A percentile compares a stretch with the other conserved stretches of the same genome.
phyloP scores from a whole-genome alignment of 2,797 vertebrate genomes.

The Hoplostethus mediterraneus region DNA sequence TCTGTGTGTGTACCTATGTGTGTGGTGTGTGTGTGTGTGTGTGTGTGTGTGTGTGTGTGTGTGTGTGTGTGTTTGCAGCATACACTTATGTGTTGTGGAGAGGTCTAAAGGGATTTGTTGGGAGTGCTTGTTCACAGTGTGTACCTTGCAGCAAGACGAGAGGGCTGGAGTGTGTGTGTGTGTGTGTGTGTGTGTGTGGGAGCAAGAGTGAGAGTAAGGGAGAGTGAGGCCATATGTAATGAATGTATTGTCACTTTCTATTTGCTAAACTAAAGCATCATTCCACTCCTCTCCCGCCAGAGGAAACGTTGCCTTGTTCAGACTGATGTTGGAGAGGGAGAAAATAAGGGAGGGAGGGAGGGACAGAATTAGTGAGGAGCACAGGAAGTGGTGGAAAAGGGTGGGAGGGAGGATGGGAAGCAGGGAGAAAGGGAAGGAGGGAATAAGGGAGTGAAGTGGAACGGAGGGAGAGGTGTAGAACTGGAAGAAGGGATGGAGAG shows the following conservation, averaged over 20 bases:
- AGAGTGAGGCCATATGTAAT: conserved; percentile 69
- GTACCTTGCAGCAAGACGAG: conserved; percentile 12
- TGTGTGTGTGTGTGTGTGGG: conserved; percentile 26
- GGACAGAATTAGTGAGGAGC: not conserved
- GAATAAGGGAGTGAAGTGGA: too few relatives aligned
- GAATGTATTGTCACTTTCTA: conserved; percentile 74
- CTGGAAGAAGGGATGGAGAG: too few relatives aligned
- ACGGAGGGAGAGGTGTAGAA: not conserved
- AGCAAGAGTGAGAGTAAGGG: conserved; percentile 32
- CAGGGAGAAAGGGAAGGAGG: not conserved
- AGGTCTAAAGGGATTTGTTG: conserved; percentile 28
- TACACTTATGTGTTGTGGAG: not conserved
- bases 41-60: conserved; percentile 12
- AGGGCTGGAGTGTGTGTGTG: conserved; percentile 8
- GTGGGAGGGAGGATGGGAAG: not conserved
- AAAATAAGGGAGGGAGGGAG: not conserved
- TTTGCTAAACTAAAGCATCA: conserved; percentile 60
- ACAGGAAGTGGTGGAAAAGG: not conserved
- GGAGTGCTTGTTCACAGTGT: conserved; percentile 14
- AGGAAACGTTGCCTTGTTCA: conserved; percentile 57
- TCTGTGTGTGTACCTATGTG: too few relatives aligned
- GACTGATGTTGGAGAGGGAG: conserved; percentile 36
- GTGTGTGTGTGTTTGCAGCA: not conserved
- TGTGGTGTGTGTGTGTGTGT: conserved; percentile 10
- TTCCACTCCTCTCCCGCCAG: conserved; percentile 44